These are phyloP conservation scores for Polyommatus iphigenia DNA, from an alignment of 2,888 invertebrate genomes.

Conservation along the genomic window DNA sequence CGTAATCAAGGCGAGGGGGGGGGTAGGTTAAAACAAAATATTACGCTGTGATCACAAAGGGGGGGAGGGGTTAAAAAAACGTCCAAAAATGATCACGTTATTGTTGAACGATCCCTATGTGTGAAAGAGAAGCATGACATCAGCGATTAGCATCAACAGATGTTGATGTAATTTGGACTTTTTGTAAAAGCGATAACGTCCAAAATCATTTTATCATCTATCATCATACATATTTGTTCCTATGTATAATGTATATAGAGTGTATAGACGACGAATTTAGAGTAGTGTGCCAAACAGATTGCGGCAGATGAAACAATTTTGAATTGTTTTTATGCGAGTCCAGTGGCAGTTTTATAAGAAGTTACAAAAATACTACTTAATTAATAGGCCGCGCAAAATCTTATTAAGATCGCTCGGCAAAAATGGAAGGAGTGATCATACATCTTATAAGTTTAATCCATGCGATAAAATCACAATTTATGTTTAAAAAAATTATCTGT, in stretches of 20 bases:
- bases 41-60: no score
- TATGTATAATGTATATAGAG: conserved; percentile 47
- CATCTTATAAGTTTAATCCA: background rate
- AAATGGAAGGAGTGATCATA: background rate
- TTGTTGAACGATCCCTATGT: no score
- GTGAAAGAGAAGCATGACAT: background rate
- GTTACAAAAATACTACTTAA: background rate
- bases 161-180: background rate
- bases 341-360: conserved; percentile 33
- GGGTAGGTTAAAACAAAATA: no score
- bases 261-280: conserved; percentile 57
- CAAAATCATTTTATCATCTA: background rate
- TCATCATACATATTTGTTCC: conserved; percentile 56
- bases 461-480: background rate
- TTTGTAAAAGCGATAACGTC: background rate
- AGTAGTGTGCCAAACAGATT: conserved; percentile 69
- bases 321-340: conserved; percentile 38
- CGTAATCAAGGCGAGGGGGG: no score
- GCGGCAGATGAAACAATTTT: conserved; percentile 41
- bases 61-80: no score
- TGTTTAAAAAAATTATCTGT: background rate
- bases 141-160: background rate
- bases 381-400: no score
- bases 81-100: no score
- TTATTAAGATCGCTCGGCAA: no score